Conservation (phyloP, 2,113 vertebrate species). For the Mus pahari region DNA sequence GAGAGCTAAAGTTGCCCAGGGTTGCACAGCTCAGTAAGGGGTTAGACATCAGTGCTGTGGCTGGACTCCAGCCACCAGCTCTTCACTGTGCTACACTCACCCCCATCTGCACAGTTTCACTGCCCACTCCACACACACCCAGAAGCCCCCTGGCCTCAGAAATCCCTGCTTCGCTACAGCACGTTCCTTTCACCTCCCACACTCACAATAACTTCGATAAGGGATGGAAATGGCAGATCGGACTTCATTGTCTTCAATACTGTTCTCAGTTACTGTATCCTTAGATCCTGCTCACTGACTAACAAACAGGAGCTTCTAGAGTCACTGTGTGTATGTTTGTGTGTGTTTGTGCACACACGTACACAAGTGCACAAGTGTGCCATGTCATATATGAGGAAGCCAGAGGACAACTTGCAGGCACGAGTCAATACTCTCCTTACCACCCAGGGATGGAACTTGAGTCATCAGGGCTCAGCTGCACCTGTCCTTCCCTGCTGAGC, state of each 20-base stretch:
- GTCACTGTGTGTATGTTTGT: background rate
- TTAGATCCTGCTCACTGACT: background rate
- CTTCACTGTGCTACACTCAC: rapidly evolving
- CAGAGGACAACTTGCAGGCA: background rate
- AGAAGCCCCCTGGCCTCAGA: too few relatives aligned
- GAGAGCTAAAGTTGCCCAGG: background rate
- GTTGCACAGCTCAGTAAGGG: background rate
- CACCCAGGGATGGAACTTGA: background rate
- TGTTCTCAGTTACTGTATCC: background rate
- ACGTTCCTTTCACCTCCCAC: background rate
- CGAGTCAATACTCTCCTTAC: background rate
- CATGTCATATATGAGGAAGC: too few relatives aligned
- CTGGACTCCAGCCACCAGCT: too few relatives aligned
- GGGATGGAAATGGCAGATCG: background rate
- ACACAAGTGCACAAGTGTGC: background rate
- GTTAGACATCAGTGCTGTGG: too few relatives aligned
- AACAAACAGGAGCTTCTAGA: background rate
- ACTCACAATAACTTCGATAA: background rate
- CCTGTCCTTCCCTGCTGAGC: background rate
- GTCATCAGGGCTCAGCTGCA: background rate
- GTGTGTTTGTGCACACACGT: background rate
- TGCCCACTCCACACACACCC: rapidly evolving
- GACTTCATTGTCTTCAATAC: background rate
- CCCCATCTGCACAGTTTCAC: rapidly evolving
- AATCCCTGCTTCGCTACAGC: background rate